These are phyloP conservation scores for Diabrotica balteata DNA, from an alignment of 2,888 invertebrate species.

Conservation along the genomic window DNA sequence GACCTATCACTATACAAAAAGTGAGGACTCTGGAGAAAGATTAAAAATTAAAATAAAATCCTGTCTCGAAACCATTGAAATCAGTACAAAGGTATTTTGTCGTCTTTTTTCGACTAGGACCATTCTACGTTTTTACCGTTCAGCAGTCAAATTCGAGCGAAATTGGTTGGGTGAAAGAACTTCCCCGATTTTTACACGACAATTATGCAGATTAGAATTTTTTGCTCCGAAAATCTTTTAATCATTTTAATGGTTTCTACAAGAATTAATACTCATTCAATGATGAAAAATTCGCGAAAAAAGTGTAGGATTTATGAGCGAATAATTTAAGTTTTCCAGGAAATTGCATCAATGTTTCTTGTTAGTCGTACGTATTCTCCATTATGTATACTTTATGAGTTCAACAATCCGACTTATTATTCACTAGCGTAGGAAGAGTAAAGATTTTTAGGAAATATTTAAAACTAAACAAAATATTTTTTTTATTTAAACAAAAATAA, in stretches of 20 bases:
- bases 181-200: constrained; percentile 28
- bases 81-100: constrained; percentile 24
- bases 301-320: constrained; percentile 56
- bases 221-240: constrained; percentile 50
- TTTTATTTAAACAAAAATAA: too few relatives aligned
- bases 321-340: constrained; percentile 58
- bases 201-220: constrained; percentile 50
- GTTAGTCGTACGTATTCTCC: constrained; percentile 42
- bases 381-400: constrained; percentile 46
- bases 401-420: constrained; percentile 43
- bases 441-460: too few relatives aligned
- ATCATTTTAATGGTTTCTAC: constrained; percentile 57
- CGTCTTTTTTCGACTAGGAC: constrained; percentile 15
- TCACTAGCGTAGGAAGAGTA: constrained; percentile 31
- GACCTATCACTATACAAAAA: too few relatives aligned
- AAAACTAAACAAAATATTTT: too few relatives aligned
- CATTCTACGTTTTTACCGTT: constrained; percentile 23
- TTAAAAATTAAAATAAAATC: constrained; percentile 12
- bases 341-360: constrained; percentile 58
- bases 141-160: constrained; percentile 25
- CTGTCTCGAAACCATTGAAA: constrained; percentile 21
- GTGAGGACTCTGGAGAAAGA: too few relatives aligned
- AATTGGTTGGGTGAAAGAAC: constrained; percentile 23
- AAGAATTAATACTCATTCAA: constrained; percentile 53
- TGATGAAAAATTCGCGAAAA: constrained; percentile 46